These are phyloP conservation scores for Nomada lathburiana DNA, from an alignment of 2,888 invertebrate genomes.

Conservation along the genomic window DNA sequence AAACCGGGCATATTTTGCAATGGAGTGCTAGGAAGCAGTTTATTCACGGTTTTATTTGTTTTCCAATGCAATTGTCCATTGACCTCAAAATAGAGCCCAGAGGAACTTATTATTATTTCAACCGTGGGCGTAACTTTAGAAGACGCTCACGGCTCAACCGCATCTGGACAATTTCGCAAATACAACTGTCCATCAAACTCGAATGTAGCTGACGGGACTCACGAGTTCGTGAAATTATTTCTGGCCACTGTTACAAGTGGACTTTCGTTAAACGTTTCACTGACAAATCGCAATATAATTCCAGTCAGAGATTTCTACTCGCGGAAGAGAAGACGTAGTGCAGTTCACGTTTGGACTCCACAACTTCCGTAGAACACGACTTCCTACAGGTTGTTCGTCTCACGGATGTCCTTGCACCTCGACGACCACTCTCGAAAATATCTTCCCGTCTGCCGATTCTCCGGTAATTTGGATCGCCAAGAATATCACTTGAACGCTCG, in stretches of 20 bases:
- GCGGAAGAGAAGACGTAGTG: neutral
- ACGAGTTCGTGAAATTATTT: conserved; percentile 28
- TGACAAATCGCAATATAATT: conserved; percentile 38
- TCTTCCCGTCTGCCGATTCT: conserved; percentile 25
- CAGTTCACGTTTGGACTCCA: neutral
- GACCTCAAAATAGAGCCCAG: neutral
- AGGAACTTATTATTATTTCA: neutral
- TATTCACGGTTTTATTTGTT: too few species aligned
- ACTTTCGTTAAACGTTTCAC: conserved; percentile 6
- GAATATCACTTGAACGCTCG: conserved; percentile 31
- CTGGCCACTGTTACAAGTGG: conserved; percentile 6
- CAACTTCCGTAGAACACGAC: conserved; percentile 10
- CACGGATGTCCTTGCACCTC: conserved; percentile 2
- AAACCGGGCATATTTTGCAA: too few species aligned
- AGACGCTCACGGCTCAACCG: neutral
- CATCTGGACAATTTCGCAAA: conserved; percentile 29
- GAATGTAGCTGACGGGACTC: neutral
- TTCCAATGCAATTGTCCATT: neutral
- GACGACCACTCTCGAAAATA: conserved; percentile 38
- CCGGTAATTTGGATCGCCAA: conserved; percentile 39
- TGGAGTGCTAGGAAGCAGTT: too few species aligned
- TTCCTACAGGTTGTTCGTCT: conserved; percentile 5
- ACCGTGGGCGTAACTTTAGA: neutral
- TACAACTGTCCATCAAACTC: conserved; percentile 45
- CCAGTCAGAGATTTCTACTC: conserved; percentile 2